Conservation (phyloP, 2,888 invertebrate species). For the Rapana venosa region DNA sequence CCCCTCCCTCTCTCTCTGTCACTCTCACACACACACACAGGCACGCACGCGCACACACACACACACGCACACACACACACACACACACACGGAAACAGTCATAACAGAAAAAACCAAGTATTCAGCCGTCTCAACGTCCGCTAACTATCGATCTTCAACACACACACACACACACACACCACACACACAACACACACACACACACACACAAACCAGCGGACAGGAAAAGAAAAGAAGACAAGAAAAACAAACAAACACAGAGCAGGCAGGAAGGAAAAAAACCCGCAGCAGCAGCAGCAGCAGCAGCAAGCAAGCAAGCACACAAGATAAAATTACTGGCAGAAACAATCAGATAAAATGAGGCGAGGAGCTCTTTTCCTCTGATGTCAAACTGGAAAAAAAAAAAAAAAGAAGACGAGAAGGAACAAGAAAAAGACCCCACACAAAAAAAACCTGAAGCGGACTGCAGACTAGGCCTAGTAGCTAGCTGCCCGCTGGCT, state of each 20-base stretch:
- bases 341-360: slow-evolving; percentile 37
- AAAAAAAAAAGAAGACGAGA: not conserved
- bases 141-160: no score
- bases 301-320: not conserved
- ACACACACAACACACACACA: not conserved
- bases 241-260: not conserved
- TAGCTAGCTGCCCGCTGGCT: not conserved
- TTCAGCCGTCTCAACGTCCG: not conserved
- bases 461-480: no score
- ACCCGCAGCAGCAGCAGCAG: not conserved
- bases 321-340: slow-evolving; percentile 31
- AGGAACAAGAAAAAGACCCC: no score
- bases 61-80: not conserved
- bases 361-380: slow-evolving; percentile 29
- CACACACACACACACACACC: not conserved
- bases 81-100: not conserved
- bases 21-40: not conserved
- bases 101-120: not conserved
- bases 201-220: not conserved
- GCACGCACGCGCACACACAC: slow-evolving; percentile 8
- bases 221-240: not conserved
- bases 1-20: not conserved
- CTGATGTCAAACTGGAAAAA: slow-evolving; percentile 25
- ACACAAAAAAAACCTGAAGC: no score
- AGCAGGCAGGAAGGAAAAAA: not conserved